Percentiles rank a stretch among this genome's conserved stretches.
phyloP scores from a whole-genome alignment of 2,113 vertebrate genomes.

The Antechinus flavipes region DNA sequence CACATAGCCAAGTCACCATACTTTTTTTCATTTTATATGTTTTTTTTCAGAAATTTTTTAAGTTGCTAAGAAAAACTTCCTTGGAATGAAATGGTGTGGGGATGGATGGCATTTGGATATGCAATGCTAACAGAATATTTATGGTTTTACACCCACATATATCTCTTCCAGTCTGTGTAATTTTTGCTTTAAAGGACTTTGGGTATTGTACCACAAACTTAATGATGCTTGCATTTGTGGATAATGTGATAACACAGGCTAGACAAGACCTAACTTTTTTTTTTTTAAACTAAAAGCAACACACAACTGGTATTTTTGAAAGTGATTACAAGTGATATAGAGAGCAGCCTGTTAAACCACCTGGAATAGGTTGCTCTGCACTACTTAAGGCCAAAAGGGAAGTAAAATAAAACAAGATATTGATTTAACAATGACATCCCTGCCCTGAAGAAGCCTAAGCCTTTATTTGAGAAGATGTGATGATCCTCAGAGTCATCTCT shows the following conservation, averaged over 20 bases:
- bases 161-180: not conserved
- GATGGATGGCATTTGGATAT: not conserved
- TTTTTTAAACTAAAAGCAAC: not conserved
- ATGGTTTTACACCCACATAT: not conserved
- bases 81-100: conserved; percentile 29
- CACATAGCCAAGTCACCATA: not conserved
- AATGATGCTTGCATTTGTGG: conserved; percentile 9
- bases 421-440: conserved; percentile 34
- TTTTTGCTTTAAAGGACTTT: conserved; percentile 38
- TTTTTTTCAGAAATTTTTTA: conserved; percentile 12
- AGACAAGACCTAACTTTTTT: not conserved
- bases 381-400: conserved; percentile 32
- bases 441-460: not conserved
- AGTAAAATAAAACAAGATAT: not conserved
- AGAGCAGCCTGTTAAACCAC: not conserved
- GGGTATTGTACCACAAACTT: not conserved
- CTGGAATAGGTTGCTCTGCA: not conserved
- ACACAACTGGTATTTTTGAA: not conserved
- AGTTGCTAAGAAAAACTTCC: conserved; percentile 1
- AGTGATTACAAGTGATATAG: not conserved
- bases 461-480: not conserved
- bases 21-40: not conserved
- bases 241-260: conserved; percentile 3
- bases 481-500: not conserved
- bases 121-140: not conserved